Evolutionary conservation across 2,797 vertebrate species (phyloP).

Genomic region (Danio tinwini): DNA sequence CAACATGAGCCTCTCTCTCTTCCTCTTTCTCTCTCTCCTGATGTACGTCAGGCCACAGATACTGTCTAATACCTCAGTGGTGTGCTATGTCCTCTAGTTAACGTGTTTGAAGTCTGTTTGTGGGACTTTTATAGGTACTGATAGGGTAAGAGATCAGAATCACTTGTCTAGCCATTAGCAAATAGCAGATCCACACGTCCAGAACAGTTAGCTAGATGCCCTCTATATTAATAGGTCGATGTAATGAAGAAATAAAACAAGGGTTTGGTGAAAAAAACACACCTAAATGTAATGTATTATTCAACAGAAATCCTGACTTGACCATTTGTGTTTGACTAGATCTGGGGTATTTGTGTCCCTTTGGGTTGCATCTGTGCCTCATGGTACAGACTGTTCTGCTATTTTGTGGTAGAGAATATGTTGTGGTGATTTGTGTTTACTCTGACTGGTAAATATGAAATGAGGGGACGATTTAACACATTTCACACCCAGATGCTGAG

Average conservation of each 20-base stretch:
- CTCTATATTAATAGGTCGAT: constrained; percentile 31
- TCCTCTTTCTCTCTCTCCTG: constrained; percentile 19
- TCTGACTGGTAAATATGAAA: constrained; percentile 73
- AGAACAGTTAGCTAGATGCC: constrained; percentile 51
- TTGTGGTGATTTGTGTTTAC: constrained; percentile 77
- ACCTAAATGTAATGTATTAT: too few species aligned
- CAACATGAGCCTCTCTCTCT: constrained; percentile 51
- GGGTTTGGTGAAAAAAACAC: too few species aligned
- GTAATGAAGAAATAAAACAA: background rate
- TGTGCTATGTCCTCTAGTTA: constrained; percentile 40
- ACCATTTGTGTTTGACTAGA: background rate
- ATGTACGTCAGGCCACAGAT: constrained; percentile 50
- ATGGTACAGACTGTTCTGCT: constrained; percentile 35
- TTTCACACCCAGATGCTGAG: background rate
- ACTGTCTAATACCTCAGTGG: constrained; percentile 49
- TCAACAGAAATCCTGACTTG: too few species aligned
- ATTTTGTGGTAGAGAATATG: constrained; percentile 34
- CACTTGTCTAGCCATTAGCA: constrained; percentile 31
- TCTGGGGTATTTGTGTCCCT: background rate
- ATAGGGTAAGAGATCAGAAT: constrained; percentile 53
- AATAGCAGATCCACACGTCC: constrained; percentile 38
- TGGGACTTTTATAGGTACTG: constrained; percentile 53
- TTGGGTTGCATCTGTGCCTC: background rate
- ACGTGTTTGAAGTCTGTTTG: constrained; percentile 55
- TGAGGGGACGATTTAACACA: constrained; percentile 64